phyloP scores from a whole-genome alignment of 92 coral and sea anemone species.

The Epizoanthus ramosus region DNA sequence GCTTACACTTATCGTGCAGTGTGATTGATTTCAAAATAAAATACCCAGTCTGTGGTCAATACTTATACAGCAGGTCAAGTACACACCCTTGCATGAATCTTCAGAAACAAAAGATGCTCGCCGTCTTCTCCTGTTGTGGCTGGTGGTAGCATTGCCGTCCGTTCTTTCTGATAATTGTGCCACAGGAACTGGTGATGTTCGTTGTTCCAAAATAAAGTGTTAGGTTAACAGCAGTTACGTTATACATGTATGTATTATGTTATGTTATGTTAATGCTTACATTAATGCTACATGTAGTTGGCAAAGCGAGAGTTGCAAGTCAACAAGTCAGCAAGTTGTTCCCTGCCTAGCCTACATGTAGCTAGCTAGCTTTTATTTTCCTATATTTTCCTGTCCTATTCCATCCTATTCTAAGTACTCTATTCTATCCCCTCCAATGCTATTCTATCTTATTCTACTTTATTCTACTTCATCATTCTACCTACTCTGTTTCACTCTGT shows the following conservation, averaged over 20 bases:
- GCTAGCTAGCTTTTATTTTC: no score
- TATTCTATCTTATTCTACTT: background rate
- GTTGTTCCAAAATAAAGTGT: slow-evolving; percentile 1
- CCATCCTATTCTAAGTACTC: background rate
- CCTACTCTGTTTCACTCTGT: background rate
- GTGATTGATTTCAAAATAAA: background rate
- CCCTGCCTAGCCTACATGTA: no score
- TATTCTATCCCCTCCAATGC: background rate
- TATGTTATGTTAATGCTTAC: background rate
- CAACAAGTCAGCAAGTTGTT: background rate
- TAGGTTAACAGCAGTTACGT: background rate
- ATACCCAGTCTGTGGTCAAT: slow-evolving; percentile 1
- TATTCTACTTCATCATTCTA: background rate
- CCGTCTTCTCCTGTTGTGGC: slow-evolving; percentile 29
- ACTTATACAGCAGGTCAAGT: slow-evolving; percentile 7
- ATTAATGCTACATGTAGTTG: background rate
- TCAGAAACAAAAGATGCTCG: slow-evolving; percentile 41
- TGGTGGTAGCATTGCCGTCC: slow-evolving; percentile 17
- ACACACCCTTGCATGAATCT: slow-evolving; percentile 48
- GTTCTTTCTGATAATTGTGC: slow-evolving; percentile 20
- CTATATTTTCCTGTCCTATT: no score
- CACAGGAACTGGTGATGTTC: background rate
- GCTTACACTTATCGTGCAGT: background rate
- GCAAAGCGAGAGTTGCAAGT: slow-evolving; percentile 9
- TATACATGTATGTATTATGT: no score